phyloP scores from a whole-genome alignment of 92 coral and sea anemone species.

The Parazoanthus swiftii region DNA sequence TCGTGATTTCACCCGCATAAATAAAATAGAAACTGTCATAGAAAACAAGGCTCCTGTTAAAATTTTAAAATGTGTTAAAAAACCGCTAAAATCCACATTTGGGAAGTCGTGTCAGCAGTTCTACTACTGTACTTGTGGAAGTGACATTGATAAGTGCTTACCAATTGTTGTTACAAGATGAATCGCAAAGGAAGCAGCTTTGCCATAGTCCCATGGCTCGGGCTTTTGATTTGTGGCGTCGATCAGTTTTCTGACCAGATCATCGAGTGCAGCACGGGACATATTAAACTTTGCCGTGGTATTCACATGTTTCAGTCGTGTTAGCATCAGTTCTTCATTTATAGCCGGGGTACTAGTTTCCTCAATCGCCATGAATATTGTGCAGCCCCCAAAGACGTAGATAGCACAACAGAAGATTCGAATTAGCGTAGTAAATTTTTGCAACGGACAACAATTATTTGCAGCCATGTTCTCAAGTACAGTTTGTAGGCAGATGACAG shows the following conservation, averaged over 20 bases:
- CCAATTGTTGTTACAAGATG: conserved; percentile 8
- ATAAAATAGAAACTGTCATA: too few relatives aligned
- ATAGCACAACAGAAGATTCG: background rate
- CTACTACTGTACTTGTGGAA: background rate
- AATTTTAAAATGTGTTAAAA: too few relatives aligned
- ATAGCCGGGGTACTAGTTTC: background rate
- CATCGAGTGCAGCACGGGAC: background rate
- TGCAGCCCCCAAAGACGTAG: conserved; percentile 5
- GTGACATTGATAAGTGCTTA: background rate
- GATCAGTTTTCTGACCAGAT: background rate
- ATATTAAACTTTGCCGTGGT: conserved; percentile 17
- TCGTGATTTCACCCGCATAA: background rate
- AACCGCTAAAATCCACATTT: background rate
- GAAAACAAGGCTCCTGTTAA: background rate
- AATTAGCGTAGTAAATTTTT: background rate
- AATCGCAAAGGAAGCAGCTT: conserved; percentile 23
- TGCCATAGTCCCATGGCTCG: conserved; percentile 9
- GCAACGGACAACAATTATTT: background rate
- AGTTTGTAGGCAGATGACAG: background rate
- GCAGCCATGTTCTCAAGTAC: background rate
- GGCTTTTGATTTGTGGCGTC: background rate
- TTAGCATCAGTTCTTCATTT: background rate
- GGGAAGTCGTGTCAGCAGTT: background rate
- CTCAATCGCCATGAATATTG: background rate
- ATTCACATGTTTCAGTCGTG: background rate